These are phyloP conservation scores for Chrysopilus asiliformis DNA, from an alignment of 2,888 invertebrate genomes.

Conservation along the genomic window DNA sequence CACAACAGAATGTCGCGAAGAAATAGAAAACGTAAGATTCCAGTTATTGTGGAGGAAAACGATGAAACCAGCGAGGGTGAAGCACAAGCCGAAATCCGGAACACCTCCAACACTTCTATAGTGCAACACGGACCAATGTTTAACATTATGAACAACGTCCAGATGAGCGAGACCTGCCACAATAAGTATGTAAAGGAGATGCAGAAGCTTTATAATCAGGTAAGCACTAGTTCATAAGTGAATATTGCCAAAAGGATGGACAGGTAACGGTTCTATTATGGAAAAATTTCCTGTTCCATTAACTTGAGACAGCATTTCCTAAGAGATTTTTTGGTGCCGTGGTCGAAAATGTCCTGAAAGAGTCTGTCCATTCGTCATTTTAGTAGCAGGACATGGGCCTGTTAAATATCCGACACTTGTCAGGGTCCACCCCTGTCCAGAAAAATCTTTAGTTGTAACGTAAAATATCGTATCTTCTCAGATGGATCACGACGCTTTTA, in stretches of 20 bases:
- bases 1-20: constrained; percentile 24
- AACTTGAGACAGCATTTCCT: too few relatives aligned
- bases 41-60: constrained; percentile 20
- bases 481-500: constrained; percentile 45
- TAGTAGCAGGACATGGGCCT: too few relatives aligned
- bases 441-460: constrained; percentile 5
- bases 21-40: constrained; percentile 23
- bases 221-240: constrained; percentile 31
- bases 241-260: too few relatives aligned
- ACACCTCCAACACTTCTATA: not conserved
- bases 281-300: too few relatives aligned
- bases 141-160: constrained; percentile 47
- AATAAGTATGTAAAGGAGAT: constrained; percentile 49
- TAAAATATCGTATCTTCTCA: too few relatives aligned
- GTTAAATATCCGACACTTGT: too few relatives aligned
- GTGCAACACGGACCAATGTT: constrained; percentile 24
- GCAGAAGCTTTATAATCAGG: constrained; percentile 47
- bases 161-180: constrained; percentile 50
- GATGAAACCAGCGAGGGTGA: constrained; percentile 13
- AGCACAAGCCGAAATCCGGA: too few relatives aligned
- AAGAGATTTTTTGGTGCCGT: too few relatives aligned
- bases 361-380: too few relatives aligned
- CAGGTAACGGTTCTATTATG: too few relatives aligned
- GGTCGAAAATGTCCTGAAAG: too few relatives aligned
- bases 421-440: too few relatives aligned